Conservation (phyloP, 2,113 vertebrate species). For the Polypterus senegalus region DNA sequence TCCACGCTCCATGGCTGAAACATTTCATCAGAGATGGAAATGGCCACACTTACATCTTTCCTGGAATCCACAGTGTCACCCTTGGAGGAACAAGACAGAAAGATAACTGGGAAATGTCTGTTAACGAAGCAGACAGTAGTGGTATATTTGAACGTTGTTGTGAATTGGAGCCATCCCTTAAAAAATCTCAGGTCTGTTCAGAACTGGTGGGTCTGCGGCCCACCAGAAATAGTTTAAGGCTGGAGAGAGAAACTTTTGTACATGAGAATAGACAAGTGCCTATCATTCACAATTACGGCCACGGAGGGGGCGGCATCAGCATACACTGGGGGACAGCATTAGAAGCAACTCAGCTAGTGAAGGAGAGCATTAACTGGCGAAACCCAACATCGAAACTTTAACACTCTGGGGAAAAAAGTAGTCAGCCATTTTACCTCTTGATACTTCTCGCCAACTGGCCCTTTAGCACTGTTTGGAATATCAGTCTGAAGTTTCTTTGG, state of each 20-base stretch:
- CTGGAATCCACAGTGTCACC: constrained; percentile 52
- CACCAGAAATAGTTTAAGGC: constrained; percentile 39
- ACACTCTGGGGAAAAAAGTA: constrained; percentile 7
- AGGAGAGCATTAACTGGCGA: constrained; percentile 38
- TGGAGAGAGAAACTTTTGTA: constrained; percentile 57
- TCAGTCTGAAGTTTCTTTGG: no score
- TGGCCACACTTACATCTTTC: constrained; percentile 72
- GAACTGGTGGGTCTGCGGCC: constrained; percentile 75
- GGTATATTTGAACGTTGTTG: constrained; percentile 64
- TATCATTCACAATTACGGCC: constrained; percentile 85
- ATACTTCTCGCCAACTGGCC: no score
- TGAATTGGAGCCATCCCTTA: constrained; percentile 66
- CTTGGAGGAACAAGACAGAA: constrained; percentile 71
- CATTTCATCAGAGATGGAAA: constrained; percentile 70
- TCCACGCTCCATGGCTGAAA: constrained; percentile 78
- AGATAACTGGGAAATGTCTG: constrained; percentile 52
- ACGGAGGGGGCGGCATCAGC: constrained; percentile 63
- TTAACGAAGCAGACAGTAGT: constrained; percentile 39
- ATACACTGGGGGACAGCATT: constrained; percentile 72
- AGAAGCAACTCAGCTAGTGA: constrained; percentile 56
- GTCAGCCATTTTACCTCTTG: no score
- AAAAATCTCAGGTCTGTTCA: constrained; percentile 29
- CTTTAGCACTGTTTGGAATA: no score
- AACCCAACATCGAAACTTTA: constrained; percentile 34
- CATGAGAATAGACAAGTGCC: constrained; percentile 32